phyloP scores from a whole-genome alignment of 2,797 vertebrate species.

The Sylvilagus floridanus region DNA sequence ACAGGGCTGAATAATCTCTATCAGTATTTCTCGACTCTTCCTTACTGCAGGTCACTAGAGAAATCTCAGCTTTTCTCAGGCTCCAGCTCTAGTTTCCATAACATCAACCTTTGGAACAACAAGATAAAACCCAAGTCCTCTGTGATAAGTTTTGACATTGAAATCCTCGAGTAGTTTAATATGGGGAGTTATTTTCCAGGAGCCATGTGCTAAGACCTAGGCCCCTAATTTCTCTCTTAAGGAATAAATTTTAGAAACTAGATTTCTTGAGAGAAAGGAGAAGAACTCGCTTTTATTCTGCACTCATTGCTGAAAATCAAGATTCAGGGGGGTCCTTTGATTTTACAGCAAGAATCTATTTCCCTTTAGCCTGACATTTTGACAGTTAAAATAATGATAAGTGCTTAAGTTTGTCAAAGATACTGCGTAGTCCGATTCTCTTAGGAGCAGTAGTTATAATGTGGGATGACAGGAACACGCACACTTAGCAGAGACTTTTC shows the following conservation, averaged over 20 bases:
- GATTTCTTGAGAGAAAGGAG: neutral
- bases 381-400: constrained; percentile 46
- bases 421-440: neutral
- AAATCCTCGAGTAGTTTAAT: constrained; percentile 55
- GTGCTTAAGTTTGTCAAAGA: neutral
- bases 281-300: neutral
- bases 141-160: constrained; percentile 68
- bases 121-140: constrained; percentile 55
- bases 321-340: neutral
- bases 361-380: neutral
- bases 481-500: neutral
- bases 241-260: constrained; percentile 30
- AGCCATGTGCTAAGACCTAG: neutral
- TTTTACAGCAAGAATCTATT: neutral
- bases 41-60: constrained; percentile 50
- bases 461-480: neutral
- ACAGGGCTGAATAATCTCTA: constrained; percentile 76
- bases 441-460: neutral
- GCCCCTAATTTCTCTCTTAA: neutral
- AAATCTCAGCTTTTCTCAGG: neutral
- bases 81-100: constrained; percentile 47
- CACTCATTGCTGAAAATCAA: neutral
- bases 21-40: constrained; percentile 47
- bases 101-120: constrained; percentile 56
- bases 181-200: constrained; percentile 2